Evolutionary conservation across 92 coral and sea anemone genomes (phyloP), one percentile per base, ranked within the genome.

Genomic region (Virgularia gustaviana): DNA sequence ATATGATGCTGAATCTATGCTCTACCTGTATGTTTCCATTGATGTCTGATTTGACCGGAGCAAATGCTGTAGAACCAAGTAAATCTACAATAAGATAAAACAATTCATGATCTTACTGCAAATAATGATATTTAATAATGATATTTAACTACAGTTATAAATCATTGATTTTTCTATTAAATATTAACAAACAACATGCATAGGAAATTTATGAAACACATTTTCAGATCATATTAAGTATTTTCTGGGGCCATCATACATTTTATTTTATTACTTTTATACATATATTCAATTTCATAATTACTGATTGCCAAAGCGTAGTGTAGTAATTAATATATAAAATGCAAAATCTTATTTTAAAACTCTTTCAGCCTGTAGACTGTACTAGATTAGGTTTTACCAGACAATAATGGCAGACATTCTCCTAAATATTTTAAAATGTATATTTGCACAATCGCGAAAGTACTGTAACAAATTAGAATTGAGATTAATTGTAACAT

Each of bases 1-100:
- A 9, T 45, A 7, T 25, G 32, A 15, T 41, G 9, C 1, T 25
- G 24, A 55, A 0, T 30, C 44, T 36, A n/a, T 59, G n/a, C n/a
- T n/a, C n/a, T 82, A 90, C 97, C 95, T 83, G 82, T 23, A 90
- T 90, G 63, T 90, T 90, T 36, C 97, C 97, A 80, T 90, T 90
- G 61, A 90, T 90, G 61, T 90, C 97, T 27, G 92, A 89, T 55
- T 90, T 90, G 30, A 90, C 97, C 9, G 97, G 97, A 27, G 95
- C 95, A 90, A 90, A 90, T 57, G 97, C 89, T 24, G 90, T 90
- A 16, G 97, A 73, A 22, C 97, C 97, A 60, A 90, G 77, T 35
- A 90, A 79, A 79, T 90, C 97, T 63, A 15, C 11, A 65, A 51
- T 34, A 59, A n/a, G n/a, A n/a, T n/a, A n/a, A n/a, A n/a, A n/a